Evolutionary conservation across 1,140 invertebrate genomes (phyloP).

Genomic region (Drosophila nigromelanica): DNA sequence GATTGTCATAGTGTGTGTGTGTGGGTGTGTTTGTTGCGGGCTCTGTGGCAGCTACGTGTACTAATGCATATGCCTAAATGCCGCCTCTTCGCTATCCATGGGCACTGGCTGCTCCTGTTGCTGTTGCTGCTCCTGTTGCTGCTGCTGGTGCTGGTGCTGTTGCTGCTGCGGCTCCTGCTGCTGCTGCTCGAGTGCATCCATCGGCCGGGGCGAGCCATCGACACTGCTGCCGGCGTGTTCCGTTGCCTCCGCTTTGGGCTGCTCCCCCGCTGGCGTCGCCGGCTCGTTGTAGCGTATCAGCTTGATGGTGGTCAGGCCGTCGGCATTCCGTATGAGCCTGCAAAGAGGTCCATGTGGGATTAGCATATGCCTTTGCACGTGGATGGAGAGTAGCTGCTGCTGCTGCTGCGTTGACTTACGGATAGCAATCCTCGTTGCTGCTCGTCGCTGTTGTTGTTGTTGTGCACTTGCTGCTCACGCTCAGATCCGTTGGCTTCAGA

Average conservation of each 20-base stretch:
- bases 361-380: slow-evolving; percentile 24
- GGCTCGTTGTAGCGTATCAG: slow-evolving; percentile 80
- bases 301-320: slow-evolving; percentile 83
- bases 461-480: slow-evolving; percentile 76
- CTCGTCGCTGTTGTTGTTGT: slow-evolving; percentile 9
- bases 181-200: slow-evolving; percentile 56
- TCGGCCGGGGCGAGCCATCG: slow-evolving; percentile 55
- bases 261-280: slow-evolving; percentile 27
- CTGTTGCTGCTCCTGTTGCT: slow-evolving; percentile 12
- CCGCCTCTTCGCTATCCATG: slow-evolving; percentile 74
- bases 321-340: slow-evolving; percentile 83
- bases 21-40: slow-evolving; percentile 15
- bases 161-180: slow-evolving; percentile 11
- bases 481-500: slow-evolving; percentile 85
- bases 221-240: slow-evolving; percentile 21
- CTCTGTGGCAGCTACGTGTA: slow-evolving; percentile 15
- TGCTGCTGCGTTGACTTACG: slow-evolving; percentile 63
- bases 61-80: slow-evolving; percentile 67
- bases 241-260: slow-evolving; percentile 53
- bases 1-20: slow-evolving; percentile 48
- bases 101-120: slow-evolving; percentile 57
- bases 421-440: slow-evolving; percentile 78
- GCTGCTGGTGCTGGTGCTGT: slow-evolving; percentile 5
- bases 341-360: slow-evolving; percentile 24
- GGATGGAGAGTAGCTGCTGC: not conserved